Evolutionary conservation across 1,140 invertebrate species (phyloP).

Genomic region (Phthorimaea operculella): DNA sequence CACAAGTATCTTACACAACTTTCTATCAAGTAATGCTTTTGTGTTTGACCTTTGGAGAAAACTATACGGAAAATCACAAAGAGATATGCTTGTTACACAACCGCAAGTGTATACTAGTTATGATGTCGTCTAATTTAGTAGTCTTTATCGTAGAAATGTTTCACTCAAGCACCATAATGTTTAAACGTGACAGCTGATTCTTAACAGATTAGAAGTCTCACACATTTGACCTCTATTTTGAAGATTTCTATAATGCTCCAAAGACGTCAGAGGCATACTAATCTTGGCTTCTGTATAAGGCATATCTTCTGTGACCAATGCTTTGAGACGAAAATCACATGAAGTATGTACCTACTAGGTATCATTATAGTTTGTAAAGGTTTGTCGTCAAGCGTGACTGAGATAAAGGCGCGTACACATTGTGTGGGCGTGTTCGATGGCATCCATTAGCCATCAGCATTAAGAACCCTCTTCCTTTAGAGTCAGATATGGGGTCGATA

Average conservation of each 20-base stretch:
- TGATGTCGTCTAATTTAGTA: too few relatives aligned
- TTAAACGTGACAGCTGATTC: not conserved
- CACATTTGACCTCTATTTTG: not conserved
- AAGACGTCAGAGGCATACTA: not conserved
- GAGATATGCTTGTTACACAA: too few relatives aligned
- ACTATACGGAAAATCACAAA: too few relatives aligned
- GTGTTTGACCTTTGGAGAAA: not conserved
- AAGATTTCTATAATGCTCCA: not conserved
- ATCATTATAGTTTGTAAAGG: conserved; percentile 16
- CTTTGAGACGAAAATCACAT: conserved; percentile 10
- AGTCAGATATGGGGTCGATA: conserved; percentile 43
- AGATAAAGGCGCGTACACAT: conserved; percentile 33
- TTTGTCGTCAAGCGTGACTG: conserved; percentile 35
- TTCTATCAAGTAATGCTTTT: not conserved
- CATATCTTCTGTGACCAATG: conserved; percentile 11
- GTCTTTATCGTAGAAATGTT: too few relatives aligned
- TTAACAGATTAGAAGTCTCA: not conserved
- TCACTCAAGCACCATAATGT: not conserved
- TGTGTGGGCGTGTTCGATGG: conserved; percentile 18
- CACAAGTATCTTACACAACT: not conserved
- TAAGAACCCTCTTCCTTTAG: conserved; percentile 44
- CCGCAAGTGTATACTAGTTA: too few relatives aligned
- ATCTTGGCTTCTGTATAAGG: not conserved
- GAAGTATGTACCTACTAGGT: too few relatives aligned
- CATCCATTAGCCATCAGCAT: conserved; percentile 40